Evolutionary conservation across 2,888 invertebrate genomes (phyloP).

Genomic region (Netelia melanura): DNA sequence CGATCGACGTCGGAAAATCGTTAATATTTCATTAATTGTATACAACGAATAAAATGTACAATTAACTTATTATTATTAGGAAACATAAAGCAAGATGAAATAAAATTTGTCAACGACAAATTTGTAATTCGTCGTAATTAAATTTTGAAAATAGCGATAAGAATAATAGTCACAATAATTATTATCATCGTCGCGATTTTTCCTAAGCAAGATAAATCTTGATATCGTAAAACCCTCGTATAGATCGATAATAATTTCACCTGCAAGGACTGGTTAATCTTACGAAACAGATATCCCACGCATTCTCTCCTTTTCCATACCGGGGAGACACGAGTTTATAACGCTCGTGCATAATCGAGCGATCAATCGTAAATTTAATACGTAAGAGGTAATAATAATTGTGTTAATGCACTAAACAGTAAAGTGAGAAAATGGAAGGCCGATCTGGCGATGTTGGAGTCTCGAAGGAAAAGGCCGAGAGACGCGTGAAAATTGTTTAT

Average conservation of each 20-base stretch:
- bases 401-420: neutral
- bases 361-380: neutral
- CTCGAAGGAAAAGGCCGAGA: conserved; percentile 29
- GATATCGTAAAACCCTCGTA: neutral
- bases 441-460: neutral
- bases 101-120: no score
- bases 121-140: no score
- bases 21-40: no score
- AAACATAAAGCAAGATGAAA: no score
- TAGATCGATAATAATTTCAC: neutral
- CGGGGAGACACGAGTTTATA: neutral
- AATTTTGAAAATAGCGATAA: no score
- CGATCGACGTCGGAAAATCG: no score
- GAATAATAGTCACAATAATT: no score
- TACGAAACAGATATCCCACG: neutral
- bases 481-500: neutral
- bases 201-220: neutral
- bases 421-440: conserved; percentile 41
- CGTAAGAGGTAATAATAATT: conserved; percentile 10
- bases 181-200: neutral
- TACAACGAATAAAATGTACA: no score
- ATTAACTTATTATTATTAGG: no score
- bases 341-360: neutral
- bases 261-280: neutral
- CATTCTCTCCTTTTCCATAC: neutral